Percentiles rank a stretch among this genome's conserved stretches.
These are phyloP conservation scores for Noctua fimbriata DNA, from an alignment of 2,888 invertebrate genomes.

Conservation along the genomic window DNA sequence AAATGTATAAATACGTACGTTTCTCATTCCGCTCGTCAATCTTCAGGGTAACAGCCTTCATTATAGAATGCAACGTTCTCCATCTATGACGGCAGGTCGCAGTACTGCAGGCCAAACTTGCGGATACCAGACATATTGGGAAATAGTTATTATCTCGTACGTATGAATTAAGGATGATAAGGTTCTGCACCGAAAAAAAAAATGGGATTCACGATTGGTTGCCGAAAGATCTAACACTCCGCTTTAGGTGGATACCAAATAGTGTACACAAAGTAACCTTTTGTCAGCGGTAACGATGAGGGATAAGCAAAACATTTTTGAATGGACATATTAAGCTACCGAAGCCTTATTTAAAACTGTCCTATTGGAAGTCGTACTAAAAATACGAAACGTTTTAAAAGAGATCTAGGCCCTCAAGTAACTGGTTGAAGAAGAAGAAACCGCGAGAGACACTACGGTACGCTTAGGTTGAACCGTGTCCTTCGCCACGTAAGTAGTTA, in stretches of 20 bases:
- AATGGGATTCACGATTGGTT: not conserved
- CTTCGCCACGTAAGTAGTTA: too few relatives aligned
- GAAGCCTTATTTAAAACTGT: too few relatives aligned
- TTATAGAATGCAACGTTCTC: slow-evolving; percentile 63
- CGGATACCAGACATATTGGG: not conserved
- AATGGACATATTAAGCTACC: too few relatives aligned
- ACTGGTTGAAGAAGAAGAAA: not conserved
- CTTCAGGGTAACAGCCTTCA: slow-evolving; percentile 63
- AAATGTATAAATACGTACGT: slow-evolving; percentile 46
- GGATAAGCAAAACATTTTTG: too few relatives aligned
- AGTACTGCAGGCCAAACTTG: slow-evolving; percentile 64
- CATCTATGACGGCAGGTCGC: slow-evolving; percentile 67
- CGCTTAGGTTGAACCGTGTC: not conserved
- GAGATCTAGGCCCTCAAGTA: not conserved
- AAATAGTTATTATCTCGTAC: not conserved
- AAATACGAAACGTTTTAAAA: not conserved
- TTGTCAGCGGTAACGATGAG: not conserved
- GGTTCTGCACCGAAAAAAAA: not conserved
- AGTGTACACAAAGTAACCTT: not conserved
- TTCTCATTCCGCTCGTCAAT: slow-evolving; percentile 62
- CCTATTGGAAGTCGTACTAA: too few relatives aligned
- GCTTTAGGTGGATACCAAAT: not conserved
- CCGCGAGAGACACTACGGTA: not conserved
- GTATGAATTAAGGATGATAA: not conserved
- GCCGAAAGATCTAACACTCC: not conserved